These are phyloP conservation scores for Rhyacophila brunnea DNA, from an alignment of 1,140 invertebrate species.

Conservation along the genomic window DNA sequence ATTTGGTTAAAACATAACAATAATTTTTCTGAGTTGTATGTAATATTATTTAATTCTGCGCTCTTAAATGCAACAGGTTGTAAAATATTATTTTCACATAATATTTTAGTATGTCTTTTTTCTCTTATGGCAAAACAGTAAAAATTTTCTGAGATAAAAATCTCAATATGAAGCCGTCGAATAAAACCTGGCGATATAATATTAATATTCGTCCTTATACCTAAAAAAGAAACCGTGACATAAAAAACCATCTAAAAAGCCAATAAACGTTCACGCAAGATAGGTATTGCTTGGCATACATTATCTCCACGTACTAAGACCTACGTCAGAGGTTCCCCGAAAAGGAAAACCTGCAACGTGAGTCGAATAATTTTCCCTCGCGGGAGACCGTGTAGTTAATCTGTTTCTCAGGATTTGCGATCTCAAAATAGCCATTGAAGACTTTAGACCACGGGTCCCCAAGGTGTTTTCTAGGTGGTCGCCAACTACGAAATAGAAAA, in stretches of 20 bases:
- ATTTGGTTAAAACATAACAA: no score
- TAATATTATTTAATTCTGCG: no score
- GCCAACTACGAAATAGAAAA: no score
- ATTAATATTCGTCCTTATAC: conserved; percentile 19
- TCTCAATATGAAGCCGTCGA: conserved; percentile 15
- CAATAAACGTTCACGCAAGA: conserved; percentile 17
- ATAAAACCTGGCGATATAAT: conserved; percentile 23
- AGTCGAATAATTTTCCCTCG: conserved; percentile 8
- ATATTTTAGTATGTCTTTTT: neutral
- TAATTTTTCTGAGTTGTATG: no score
- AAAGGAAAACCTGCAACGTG: conserved; percentile 12
- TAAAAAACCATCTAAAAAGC: conserved; percentile 17
- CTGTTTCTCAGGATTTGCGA: conserved; percentile 12
- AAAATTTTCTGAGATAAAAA: neutral
- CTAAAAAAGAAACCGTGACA: conserved; percentile 3
- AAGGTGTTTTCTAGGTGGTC: no score
- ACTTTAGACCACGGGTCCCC: neutral
- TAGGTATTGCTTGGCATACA: conserved; percentile 11
- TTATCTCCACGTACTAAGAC: conserved; percentile 11
- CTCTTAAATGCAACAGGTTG: neutral
- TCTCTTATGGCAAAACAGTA: neutral
- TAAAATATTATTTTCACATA: neutral
- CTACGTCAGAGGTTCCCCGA: neutral
- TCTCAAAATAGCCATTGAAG: conserved; percentile 4
- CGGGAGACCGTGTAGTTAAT: conserved; percentile 11